Evolutionary conservation across 2,888 invertebrate species (phyloP), one percentile per base, ranked within the genome.

Genomic region (Tanytarsus gracilentus): DNA sequence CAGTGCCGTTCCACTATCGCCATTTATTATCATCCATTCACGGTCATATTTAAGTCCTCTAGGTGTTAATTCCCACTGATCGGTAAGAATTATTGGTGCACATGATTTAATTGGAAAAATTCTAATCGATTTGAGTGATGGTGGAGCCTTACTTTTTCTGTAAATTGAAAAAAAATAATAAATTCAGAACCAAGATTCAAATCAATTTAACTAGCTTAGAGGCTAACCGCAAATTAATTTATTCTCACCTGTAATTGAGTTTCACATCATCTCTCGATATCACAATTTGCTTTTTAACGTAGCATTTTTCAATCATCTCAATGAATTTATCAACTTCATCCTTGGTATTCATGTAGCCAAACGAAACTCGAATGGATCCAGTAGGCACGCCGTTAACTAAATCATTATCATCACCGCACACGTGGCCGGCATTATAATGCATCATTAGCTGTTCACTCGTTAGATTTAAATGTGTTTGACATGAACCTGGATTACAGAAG

Each of bases 401-500:
- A 74, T 96, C 95, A 63, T 81, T 77, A 67, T 86, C 83, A 69
- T 95, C 96, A 0, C 96, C 94, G 72, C 96, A 96, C 39, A 88
- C 83, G 71, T 95, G 95, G 0, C 96, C 96, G 2, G 85, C 82
- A 70, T 86, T 80, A 71, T 83, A 92, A 71, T 94, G 88, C 27
- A 80, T 77, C 65, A 82, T 81, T 65, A 95, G 77, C 61, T 88
- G 84, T 11, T 80, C 76, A 56, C 85, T 79, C 0, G 81, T 77
- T 7, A 92, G 75, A 6, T 77, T 72, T 49, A 97, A 75, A 68
- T 88, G 87, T 52, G 83, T 76, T 70, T 94, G 90, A 69, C 97
- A 97, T 2, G 95, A 88, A 11, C 97, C 98, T 1, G 94, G 87
- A 75, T 98, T 98, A 72, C 98, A 98, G 71, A 96, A 94, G 70